phyloP scores from a whole-genome alignment of 2,797 vertebrate genomes.

The Sebastes iracundus region DNA sequence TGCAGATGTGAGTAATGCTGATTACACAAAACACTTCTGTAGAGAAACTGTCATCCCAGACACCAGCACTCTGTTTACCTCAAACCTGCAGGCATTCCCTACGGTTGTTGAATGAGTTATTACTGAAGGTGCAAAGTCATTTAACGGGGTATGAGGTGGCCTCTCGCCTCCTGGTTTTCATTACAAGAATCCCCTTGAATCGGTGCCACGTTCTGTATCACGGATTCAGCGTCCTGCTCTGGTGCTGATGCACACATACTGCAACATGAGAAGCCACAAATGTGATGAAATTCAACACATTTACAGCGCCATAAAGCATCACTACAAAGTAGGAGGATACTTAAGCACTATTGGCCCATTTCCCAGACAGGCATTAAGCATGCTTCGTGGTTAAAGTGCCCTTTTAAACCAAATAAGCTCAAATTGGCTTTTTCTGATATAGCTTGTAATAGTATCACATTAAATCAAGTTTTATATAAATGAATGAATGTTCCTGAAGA shows the following conservation, averaged over 20 bases:
- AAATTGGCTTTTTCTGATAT: neutral
- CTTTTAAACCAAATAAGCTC: neutral
- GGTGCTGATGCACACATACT: conserved; percentile 12
- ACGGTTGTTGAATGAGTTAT: conserved; percentile 3
- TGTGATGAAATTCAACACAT: conserved; percentile 23
- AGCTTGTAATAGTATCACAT: neutral
- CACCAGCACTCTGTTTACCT: neutral
- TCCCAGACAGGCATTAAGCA: conserved; percentile 19
- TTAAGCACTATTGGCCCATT: conserved; percentile 1
- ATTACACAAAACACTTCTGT: conserved; percentile 29
- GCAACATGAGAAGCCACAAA: conserved; percentile 15
- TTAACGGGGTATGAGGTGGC: conserved; percentile 37
- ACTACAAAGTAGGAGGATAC: neutral
- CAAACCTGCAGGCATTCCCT: neutral
- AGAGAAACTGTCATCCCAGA: neutral
- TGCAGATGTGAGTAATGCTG: conserved; percentile 24
- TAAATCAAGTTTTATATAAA: neutral
- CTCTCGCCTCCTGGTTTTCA: conserved; percentile 34
- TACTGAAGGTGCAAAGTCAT: conserved; percentile 21
- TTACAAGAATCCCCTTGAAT: conserved; percentile 38
- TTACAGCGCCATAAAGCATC: conserved; percentile 14
- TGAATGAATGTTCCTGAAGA: neutral
- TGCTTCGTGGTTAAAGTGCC: neutral
- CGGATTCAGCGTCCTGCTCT: neutral
- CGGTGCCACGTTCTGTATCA: neutral